Evolutionary conservation across 1,140 invertebrate genomes (phyloP).

Genomic region (Drosophila funebris): DNA sequence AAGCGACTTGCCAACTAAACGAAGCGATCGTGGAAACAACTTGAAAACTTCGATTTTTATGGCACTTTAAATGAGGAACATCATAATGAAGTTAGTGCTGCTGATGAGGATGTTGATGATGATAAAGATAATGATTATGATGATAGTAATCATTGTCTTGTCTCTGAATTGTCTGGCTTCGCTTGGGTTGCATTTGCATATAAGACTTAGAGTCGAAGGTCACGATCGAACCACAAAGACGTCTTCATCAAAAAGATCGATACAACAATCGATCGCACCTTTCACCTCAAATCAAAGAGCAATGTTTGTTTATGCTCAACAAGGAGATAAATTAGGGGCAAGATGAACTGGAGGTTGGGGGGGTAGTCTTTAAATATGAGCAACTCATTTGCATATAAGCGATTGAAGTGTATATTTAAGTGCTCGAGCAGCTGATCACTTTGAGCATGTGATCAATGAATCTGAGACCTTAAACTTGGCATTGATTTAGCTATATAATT

Average conservation of each 20-base stretch:
- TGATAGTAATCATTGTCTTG: constrained; percentile 15
- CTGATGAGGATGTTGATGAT: not conserved
- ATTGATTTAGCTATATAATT: constrained; percentile 47
- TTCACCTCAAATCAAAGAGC: constrained; percentile 51
- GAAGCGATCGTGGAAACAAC: constrained; percentile 1
- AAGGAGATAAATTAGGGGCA: not conserved
- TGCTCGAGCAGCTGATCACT: constrained; percentile 12
- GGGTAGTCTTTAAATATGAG: constrained; percentile 4
- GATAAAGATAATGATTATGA: constrained; percentile 15
- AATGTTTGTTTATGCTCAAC: constrained; percentile 8
- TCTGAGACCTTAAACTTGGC: constrained; percentile 64
- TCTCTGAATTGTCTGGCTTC: constrained; percentile 6
- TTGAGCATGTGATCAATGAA: constrained; percentile 13
- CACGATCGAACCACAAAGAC: constrained; percentile 33
- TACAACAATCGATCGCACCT: constrained; percentile 42
- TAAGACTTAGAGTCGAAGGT: constrained; percentile 52
- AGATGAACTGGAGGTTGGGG: too few relatives aligned
- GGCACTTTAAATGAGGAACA: not conserved
- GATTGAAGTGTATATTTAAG: constrained; percentile 5
- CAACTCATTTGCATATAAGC: constrained; percentile 31
- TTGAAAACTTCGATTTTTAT: constrained; percentile 5
- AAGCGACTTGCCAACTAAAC: constrained; percentile 39
- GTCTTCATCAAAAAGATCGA: constrained; percentile 44
- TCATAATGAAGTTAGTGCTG: not conserved
- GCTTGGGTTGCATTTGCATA: constrained; percentile 64